Evolutionary conservation across 2,888 invertebrate species (phyloP).

Genomic region (Eilema caniola): DNA sequence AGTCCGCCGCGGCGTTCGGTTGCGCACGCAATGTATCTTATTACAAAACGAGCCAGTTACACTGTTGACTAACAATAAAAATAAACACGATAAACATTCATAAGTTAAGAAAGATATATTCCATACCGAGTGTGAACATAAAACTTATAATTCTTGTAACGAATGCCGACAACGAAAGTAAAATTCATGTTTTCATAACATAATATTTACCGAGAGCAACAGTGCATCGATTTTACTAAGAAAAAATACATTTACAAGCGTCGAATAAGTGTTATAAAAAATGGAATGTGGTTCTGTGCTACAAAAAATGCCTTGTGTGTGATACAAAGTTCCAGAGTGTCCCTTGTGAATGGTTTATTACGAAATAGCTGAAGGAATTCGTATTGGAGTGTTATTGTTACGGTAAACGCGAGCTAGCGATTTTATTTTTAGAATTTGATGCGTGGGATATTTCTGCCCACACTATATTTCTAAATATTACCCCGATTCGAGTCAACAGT

Average conservation of each 20-base stretch:
- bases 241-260: constrained; percentile 33
- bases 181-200: constrained; percentile 36
- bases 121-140: constrained; percentile 17
- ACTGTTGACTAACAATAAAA: constrained; percentile 31
- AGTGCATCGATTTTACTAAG: constrained; percentile 48
- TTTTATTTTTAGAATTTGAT: constrained; percentile 39
- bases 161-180: constrained; percentile 11
- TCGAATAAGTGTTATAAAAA: constrained; percentile 37
- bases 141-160: constrained; percentile 21
- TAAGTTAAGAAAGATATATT: constrained; percentile 28
- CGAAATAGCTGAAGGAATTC: constrained; percentile 20
- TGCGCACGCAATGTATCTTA: constrained; percentile 18
- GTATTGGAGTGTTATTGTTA: constrained; percentile 26
- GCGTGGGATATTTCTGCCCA: constrained; percentile 38
- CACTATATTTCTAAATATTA: constrained; percentile 30
- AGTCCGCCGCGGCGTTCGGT: constrained; percentile 30
- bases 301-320: constrained; percentile 13
- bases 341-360: background rate
- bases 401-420: constrained; percentile 29
- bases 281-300: constrained; percentile 33
- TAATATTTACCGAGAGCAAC: constrained; percentile 18
- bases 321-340: constrained; percentile 5
- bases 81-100: constrained; percentile 29
- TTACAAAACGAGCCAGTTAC: constrained; percentile 13
- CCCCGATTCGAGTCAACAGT: constrained; percentile 23